These are phyloP conservation scores for Desmophyllum pertusum DNA, from an alignment of 92 coral and sea anemone species.

Conservation along the genomic window DNA sequence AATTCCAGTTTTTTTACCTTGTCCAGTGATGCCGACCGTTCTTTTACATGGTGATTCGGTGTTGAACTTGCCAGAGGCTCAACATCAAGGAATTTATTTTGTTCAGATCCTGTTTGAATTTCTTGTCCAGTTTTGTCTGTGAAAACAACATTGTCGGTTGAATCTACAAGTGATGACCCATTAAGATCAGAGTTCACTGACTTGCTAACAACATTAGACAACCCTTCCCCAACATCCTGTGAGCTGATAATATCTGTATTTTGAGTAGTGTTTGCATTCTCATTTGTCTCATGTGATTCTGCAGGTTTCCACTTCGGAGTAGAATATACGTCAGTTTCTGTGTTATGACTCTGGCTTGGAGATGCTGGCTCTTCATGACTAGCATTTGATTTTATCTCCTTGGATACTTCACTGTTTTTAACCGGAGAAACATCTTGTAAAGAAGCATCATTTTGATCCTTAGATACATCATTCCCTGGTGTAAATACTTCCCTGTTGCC, in stretches of 20 bases:
- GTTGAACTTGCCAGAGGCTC: conserved; percentile 60
- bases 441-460: neutral
- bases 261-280: neutral
- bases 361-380: neutral
- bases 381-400: neutral
- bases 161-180: neutral
- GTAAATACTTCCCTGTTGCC: neutral
- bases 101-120: neutral
- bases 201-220: neutral
- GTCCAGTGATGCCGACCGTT: neutral
- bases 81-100: neutral
- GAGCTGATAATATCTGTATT: neutral
- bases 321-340: neutral
- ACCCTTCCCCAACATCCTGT: neutral
- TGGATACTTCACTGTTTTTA: neutral
- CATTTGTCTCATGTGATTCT: neutral
- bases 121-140: neutral
- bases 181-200: neutral
- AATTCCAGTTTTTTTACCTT: neutral
- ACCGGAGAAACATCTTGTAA: neutral
- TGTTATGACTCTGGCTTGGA: neutral
- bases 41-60: conserved; percentile 20
- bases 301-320: neutral
- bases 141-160: neutral
- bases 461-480: neutral